These are phyloP conservation scores for Amphiprion clarkii DNA, from an alignment of 2,797 vertebrate genomes.

Conservation along the genomic window DNA sequence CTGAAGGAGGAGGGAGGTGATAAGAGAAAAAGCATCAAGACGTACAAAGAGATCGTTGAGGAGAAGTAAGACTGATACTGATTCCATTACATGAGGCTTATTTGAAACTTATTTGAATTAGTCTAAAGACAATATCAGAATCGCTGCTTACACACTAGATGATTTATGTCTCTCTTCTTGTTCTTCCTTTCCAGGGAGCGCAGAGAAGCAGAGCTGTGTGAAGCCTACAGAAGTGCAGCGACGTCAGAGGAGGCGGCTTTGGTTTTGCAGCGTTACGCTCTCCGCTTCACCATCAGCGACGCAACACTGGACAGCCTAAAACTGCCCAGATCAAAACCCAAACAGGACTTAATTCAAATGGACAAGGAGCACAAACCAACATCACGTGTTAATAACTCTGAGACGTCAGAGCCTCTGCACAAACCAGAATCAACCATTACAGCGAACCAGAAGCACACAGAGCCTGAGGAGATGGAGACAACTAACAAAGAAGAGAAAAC, in stretches of 20 bases:
- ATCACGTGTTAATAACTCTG: no score
- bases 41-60: slow-evolving; percentile 97
- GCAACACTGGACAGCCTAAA: slow-evolving; percentile 95
- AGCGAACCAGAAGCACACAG: slow-evolving; percentile 10
- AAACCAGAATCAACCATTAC: no score
- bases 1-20: slow-evolving; percentile 85
- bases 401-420: no score
- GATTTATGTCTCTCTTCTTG: not conserved
- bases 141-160: not conserved
- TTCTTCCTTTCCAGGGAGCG: slow-evolving; percentile 85
- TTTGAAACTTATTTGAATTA: not conserved
- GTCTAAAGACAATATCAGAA: no score
- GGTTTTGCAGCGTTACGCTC: slow-evolving; percentile 94
- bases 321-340: slow-evolving; percentile 89
- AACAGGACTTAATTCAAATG: slow-evolving; percentile 17
- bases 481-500: slow-evolving; percentile 19
- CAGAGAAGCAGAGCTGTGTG: slow-evolving; percentile 92
- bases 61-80: slow-evolving; percentile 89
- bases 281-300: slow-evolving; percentile 97
- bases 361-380: slow-evolving; percentile 10
- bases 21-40: slow-evolving; percentile 97
- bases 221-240: slow-evolving; percentile 92
- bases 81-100: not conserved
- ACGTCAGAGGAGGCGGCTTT: slow-evolving; percentile 92
- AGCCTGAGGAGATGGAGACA: slow-evolving; percentile 22